Evolutionary conservation across 2,797 vertebrate species (phyloP), one percentile per base, ranked within the genome.

Genomic region (Chaetophractus vellerosus): DNA sequence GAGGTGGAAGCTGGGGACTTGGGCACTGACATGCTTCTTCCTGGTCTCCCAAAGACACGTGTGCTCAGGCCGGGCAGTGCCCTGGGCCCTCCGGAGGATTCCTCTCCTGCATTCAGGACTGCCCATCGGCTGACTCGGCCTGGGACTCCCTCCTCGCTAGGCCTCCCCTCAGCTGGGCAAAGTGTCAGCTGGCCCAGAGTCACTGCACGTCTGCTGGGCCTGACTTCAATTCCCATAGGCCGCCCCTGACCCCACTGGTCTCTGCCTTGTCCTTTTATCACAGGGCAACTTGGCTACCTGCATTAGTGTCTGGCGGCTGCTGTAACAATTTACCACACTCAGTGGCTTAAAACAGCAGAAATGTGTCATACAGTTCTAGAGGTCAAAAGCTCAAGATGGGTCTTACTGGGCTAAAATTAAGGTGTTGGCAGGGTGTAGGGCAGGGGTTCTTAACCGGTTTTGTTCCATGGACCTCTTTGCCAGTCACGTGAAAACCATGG

Each of bases 31-130:
- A 72, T 6, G 5, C 12, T 19, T 45, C 10, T 11, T 21, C 36
- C 36, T 71, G 26, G 74, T n/a, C 45, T 19, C 28, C n/a, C 26
- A 21, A 81, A 52, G 45, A 69, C 59, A 48, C 55, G 36, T 1
- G 11, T 38, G 14, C 33, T 21, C 16, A 5, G 41, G 36, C 7
- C 33, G 41, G 18, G 14, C 4, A 7, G 8, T 0, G 1, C 5
- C 24, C 41, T 24, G 31, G 71, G 41, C 23, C n/a, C 61, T 19
- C 38, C 24, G 0, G 26, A 57, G 31, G 66, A 21, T 23, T 18
- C 0, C 16, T 16, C 52, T 55, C 52, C 6, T 16, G 18, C 18
- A 5, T 4, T 55, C 16, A 19, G 19, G 55, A 7, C 0, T 21
- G 7, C 50, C 9, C 2, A 72, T 41, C 7, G 15, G 38, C 66